Base-by-base conservation (phyloP, 2,888 invertebrate genomes). In the Nipponacmea schrenckii region DNA sequence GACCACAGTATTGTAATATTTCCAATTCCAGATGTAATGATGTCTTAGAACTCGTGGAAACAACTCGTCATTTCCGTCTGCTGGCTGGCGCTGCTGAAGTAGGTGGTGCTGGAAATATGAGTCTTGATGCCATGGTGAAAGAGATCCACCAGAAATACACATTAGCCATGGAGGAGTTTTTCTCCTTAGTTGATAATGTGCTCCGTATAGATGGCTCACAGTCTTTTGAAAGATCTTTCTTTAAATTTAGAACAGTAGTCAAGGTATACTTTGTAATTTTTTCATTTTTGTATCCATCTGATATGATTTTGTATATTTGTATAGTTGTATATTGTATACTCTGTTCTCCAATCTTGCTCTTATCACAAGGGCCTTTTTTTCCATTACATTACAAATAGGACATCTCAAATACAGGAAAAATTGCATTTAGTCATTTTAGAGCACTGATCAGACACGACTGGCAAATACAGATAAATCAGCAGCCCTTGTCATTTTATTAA, bases 11-110 rank as follows among this genome's bases (percentile, higher is more conserved):
- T n/a, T n/a, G n/a, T n/a, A n/a, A n/a, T 24, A 7, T 62, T 45
- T 39, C 45, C 68, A 62, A 62, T 72, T 69, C 8, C 77, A 88
- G 89, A 70, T 89, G 89, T 76, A 89, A 89, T 78, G 89, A 89
- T 81, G 88, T 88, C 2, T 81, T 88, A 64, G 89, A 89, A 71
- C 81, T 89, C 20, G 87, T 89, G 14, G 88, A 89, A 75, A 89
- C 88, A 2, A 88, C 88, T 0, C 78, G 86, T 24, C 89, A 89
- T 76, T 89, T 89, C 80, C 83, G 86, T 8, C 80, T 88, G 56
- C 79, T 89, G 67, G 85, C 88, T 0, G 86, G 84, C 24, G 86
- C 88, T 2, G 88, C 88, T 14, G 86, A 87, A 72, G 81, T 88
- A 15, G 89, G 89, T 39, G 89, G 89, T 2, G 88, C 88, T 44